Evolutionary conservation across 2,113 vertebrate species (phyloP).

Genomic region (Prionailurus bengalensis): DNA sequence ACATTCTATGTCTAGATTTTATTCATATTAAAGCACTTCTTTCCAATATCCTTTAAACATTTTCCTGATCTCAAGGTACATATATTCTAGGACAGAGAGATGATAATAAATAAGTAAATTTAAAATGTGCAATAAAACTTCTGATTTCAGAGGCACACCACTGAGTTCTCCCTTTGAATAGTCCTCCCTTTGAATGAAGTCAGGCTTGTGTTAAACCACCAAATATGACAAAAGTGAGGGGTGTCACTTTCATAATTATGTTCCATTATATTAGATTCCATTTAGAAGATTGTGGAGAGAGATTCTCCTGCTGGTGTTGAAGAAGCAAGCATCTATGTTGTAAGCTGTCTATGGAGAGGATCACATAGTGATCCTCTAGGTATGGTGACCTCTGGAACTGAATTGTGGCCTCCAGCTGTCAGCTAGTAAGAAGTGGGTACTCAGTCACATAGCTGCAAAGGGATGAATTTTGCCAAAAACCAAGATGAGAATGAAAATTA

Average conservation of each 20-base stretch:
- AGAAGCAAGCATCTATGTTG: neutral
- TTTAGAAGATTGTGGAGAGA: neutral
- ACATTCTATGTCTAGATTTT: constrained; percentile 40
- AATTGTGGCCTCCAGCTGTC: neutral
- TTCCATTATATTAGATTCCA: neutral
- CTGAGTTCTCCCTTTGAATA: neutral
- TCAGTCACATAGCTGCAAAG: neutral
- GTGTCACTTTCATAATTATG: neutral
- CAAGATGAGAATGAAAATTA: neutral
- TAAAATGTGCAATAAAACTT: neutral
- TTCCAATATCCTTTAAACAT: neutral
- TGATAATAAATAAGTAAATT: neutral
- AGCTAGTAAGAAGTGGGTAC: neutral
- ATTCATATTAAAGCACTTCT: constrained; percentile 3
- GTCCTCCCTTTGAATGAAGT: neutral
- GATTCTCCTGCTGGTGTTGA: neutral
- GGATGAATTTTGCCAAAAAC: neutral
- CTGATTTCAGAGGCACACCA: neutral
- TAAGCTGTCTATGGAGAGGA: neutral
- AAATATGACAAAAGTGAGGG: neutral
- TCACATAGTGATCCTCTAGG: neutral
- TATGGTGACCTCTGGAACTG: neutral
- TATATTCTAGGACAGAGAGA: neutral
- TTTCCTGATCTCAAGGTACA: neutral
- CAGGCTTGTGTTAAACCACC: neutral